Evolutionary conservation across 2,797 vertebrate species (phyloP), one percentile per base, ranked within the genome.

Genomic region (Sphaeramia orbicularis): DNA sequence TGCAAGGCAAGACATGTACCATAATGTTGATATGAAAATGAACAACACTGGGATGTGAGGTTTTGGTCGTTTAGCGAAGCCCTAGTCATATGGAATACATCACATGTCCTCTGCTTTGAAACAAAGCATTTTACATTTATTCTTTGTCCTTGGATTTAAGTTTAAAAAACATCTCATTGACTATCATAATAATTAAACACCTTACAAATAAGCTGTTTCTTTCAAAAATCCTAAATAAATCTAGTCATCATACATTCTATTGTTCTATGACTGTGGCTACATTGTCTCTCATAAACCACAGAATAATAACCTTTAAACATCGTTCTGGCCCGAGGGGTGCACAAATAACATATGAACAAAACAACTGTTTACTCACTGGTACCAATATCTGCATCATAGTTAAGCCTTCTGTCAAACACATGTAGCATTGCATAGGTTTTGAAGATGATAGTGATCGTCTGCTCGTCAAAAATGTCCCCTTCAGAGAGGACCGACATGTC

Each of bases 211-310:
- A 19, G 48, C 56, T 21, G 36, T n/a, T 53, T 48, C 13, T 58
- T 63, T 52, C 13, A 32, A 65, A 60, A 32, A 14, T 45, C 13
- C 19, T 32, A 54, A 56, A 40, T 16, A 49, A 59, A 40, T 68
- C 19, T 52, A 48, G 66, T 60, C 18, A 61, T 61, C 18, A 74
- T 68, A 78, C 55, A 74, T 71, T 78, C 50, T 63, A 47, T 49
- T 55, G 21, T 16, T 74, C 27, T 36, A 18, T 41, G 27, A 56
- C 27, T 60, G 24, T 54, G 32, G 10, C 10, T 40, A 10, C 30
- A 13, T 18, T 35, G 35, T 37, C 19, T 56, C 59, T 55, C 10
- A 66, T 16, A 49, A 70, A 72, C 36, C 38, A 66, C 50, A 69
- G 21, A 71, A 64, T 24, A 75, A 75, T 27, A 58, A 65, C 47